Evolutionary conservation across 2,888 invertebrate genomes (phyloP).

Genomic region (Mesorhabditis sp.): DNA sequence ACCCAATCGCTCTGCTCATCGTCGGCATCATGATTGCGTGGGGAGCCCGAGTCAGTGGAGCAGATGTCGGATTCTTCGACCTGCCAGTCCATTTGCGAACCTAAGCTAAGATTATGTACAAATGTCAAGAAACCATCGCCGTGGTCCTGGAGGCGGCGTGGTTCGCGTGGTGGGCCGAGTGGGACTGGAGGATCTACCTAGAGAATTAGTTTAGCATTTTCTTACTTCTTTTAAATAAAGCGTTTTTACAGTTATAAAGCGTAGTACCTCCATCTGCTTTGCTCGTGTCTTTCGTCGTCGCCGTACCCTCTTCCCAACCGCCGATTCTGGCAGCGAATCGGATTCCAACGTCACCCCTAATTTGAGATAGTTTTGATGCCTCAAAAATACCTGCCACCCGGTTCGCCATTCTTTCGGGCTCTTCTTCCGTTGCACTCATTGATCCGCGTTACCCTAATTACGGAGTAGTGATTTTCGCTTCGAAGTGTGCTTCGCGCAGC

Average conservation of each 20-base stretch:
- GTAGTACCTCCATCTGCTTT: constrained; percentile 12
- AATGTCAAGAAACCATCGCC: constrained; percentile 1
- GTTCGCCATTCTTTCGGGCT: neutral
- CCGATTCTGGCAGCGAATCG: constrained; percentile 34
- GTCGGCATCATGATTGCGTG: constrained; percentile 31
- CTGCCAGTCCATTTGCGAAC: constrained; percentile 13
- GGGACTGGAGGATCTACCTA: constrained; percentile 3
- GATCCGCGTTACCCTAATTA: no score
- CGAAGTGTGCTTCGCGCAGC: no score
- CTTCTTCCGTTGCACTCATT: constrained; percentile 2
- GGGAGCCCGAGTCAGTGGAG: constrained; percentile 13
- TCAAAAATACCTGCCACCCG: neutral
- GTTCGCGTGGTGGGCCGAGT: constrained; percentile 3
- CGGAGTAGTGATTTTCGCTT: no score
- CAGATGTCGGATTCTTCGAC: constrained; percentile 9
- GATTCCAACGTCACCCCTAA: constrained; percentile 37
- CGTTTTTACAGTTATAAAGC: neutral
- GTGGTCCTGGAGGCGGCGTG: neutral
- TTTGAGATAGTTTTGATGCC: neutral
- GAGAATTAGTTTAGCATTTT: constrained; percentile 5
- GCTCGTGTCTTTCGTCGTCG: constrained; percentile 11
- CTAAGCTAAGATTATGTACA: constrained; percentile 5
- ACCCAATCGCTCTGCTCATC: constrained; percentile 54
- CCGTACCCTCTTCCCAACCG: constrained; percentile 21
- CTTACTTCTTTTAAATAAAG: neutral